phyloP scores from a whole-genome alignment of 2,888 invertebrate genomes.

The Ecliptopera silaceata region DNA sequence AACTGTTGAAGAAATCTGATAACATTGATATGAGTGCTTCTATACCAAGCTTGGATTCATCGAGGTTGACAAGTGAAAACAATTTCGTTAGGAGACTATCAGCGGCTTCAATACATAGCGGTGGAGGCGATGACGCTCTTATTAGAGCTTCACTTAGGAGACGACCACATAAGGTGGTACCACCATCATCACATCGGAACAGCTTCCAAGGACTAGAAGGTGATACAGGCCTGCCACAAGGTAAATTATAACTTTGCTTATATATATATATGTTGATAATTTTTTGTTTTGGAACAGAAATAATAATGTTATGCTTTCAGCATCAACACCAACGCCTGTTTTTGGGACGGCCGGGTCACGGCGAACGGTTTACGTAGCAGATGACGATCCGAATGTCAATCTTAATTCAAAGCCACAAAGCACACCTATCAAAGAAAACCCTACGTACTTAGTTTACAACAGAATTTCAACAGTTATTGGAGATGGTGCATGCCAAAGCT shows the following conservation, averaged over 20 bases:
- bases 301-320: slow-evolving; percentile 43
- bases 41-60: slow-evolving; percentile 71
- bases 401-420: slow-evolving; percentile 72
- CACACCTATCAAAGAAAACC: slow-evolving; percentile 77
- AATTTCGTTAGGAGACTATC: slow-evolving; percentile 75
- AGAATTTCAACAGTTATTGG: slow-evolving; percentile 89
- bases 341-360: slow-evolving; percentile 92
- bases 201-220: slow-evolving; percentile 84
- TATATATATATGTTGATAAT: not conserved
- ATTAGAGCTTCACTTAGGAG: slow-evolving; percentile 84
- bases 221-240: slow-evolving; percentile 68
- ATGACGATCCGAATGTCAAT: slow-evolving; percentile 83
- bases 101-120: slow-evolving; percentile 75
- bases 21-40: slow-evolving; percentile 68
- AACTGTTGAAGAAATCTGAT: slow-evolving; percentile 71
- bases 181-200: slow-evolving; percentile 80
- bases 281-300: not conserved
- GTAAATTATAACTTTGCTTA: slow-evolving; percentile 41
- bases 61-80: slow-evolving; percentile 62
- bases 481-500: slow-evolving; percentile 72
- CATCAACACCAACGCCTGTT: slow-evolving; percentile 75
- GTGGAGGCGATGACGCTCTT: slow-evolving; percentile 82
- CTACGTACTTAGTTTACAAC: slow-evolving; percentile 89
- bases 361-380: slow-evolving; percentile 91
- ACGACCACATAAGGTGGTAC: slow-evolving; percentile 78